phyloP scores from a whole-genome alignment of 2,888 invertebrate genomes.

The Platypus cylindrus region DNA sequence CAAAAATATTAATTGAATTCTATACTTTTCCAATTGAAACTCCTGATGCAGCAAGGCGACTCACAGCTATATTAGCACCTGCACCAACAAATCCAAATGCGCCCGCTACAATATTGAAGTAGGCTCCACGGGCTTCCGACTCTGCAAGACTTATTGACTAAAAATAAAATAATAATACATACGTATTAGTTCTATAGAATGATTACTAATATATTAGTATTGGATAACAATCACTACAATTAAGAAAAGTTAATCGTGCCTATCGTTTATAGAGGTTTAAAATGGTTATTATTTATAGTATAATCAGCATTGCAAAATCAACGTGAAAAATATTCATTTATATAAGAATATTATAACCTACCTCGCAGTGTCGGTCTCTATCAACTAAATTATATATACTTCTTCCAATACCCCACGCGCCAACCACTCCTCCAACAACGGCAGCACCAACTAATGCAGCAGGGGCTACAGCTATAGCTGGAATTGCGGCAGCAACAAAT shows the following conservation, averaged over 20 bases:
- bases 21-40: constrained; percentile 24
- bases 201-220: too few relatives aligned
- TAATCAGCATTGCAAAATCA: too few relatives aligned
- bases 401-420: constrained; percentile 40
- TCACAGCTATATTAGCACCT: constrained; percentile 38
- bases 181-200: too few relatives aligned
- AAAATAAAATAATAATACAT: constrained; percentile 9
- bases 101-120: constrained; percentile 46
- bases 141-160: constrained; percentile 35
- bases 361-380: constrained; percentile 41
- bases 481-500: constrained; percentile 39
- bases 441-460: constrained; percentile 10
- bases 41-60: constrained; percentile 36
- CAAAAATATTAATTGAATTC: too few relatives aligned
- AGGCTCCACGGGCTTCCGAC: constrained; percentile 45
- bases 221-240: neutral
- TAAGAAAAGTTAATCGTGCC: neutral
- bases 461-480: constrained; percentile 36
- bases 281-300: too few relatives aligned
- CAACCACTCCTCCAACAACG: constrained; percentile 21
- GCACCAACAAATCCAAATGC: constrained; percentile 43
- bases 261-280: too few relatives aligned
- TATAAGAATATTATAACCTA: constrained; percentile 20
- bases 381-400: constrained; percentile 40
- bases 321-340: too few relatives aligned